Base-by-base conservation (phyloP, 2,888 invertebrate species). In the Diogma glabrata region DNA sequence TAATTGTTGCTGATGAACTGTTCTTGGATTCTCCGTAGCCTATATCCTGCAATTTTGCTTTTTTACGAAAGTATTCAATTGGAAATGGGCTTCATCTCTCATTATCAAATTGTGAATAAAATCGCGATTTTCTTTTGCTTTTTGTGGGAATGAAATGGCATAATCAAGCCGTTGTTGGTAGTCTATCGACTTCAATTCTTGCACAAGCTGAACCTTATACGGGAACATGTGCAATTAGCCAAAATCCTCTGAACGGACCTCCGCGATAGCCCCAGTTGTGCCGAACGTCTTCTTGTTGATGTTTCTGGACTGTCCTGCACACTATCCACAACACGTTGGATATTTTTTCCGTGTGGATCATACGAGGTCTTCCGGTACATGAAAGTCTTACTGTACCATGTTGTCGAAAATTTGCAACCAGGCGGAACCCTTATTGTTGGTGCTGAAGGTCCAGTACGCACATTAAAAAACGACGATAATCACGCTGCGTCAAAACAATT, bases 1-100 rank as follows among this genome's bases (percentile, higher is more conserved):
- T 52, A 49, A 49, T 43, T 54, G 38, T 33, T 52, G 50, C 47
- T 51, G 50, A 45, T 53, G 53, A 54, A 59, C 54, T 47, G 46
- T 57, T 51, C 53, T 54, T 52, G 61, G 60, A 54, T 62, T 60
- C 54, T 61, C 57, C 38, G 49, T 49, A 38, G 55, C 57, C 60
- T 57, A 60, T 54, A 61, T 60, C 22, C n/a, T n/a, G n/a, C n/a
- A n/a, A n/a, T n/a, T n/a, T n/a, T n/a, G n/a, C n/a, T n/a, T n/a
- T n/a, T n/a, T n/a, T n/a, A n/a, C n/a, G n/a, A n/a, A n/a, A n/a
- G n/a, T n/a, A n/a, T n/a, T n/a, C n/a, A n/a, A n/a, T n/a, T n/a
- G n/a, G n/a, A n/a, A n/a, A n/a, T n/a, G n/a, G n/a, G n/a, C n/a
- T n/a, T n/a, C n/a, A n/a, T n/a, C n/a, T n/a, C n/a, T n/a, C n/a